phyloP scores from a whole-genome alignment of 1,140 invertebrate species.

The Micrasema longulum region DNA sequence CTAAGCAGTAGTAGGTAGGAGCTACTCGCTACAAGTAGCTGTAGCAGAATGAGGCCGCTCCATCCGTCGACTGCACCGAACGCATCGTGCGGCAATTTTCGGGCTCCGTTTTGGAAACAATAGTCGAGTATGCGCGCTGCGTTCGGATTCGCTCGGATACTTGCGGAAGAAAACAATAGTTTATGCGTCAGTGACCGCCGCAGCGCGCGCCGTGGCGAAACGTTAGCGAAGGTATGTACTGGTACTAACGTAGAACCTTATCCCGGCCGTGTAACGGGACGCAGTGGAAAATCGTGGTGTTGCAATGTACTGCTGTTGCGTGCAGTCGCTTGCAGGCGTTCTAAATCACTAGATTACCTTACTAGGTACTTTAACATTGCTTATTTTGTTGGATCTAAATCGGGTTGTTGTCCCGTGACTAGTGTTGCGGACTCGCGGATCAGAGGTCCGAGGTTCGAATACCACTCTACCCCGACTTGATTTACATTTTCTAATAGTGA shows the following conservation, averaged over 20 bases:
- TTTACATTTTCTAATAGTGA: too few species aligned
- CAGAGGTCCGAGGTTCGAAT: too few species aligned
- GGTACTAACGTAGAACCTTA: constrained; percentile 27
- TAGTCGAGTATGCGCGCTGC: constrained; percentile 43
- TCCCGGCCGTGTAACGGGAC: constrained; percentile 52
- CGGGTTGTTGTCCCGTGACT: too few species aligned
- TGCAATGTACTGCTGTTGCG: constrained; percentile 42
- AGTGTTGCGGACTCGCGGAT: too few species aligned
- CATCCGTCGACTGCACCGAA: not conserved
- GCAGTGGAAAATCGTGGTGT: constrained; percentile 44
- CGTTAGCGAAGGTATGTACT: not conserved
- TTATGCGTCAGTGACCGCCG: constrained; percentile 48
- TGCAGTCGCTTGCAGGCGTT: constrained; percentile 27
- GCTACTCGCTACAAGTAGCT: not conserved
- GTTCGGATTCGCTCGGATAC: constrained; percentile 45
- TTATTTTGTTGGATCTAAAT: too few species aligned
- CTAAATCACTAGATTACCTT: too few species aligned
- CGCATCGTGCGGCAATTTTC: constrained; percentile 12
- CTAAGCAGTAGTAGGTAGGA: too few species aligned
- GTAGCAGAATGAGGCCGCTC: not conserved
- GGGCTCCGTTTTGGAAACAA: constrained; percentile 39
- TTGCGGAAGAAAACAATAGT: constrained; percentile 52
- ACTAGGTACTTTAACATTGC: too few species aligned
- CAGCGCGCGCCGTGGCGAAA: constrained; percentile 26
- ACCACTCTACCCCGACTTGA: too few species aligned